A percentile compares a stretch with the other conserved stretches of the same genome.
phyloP scores from a whole-genome alignment of 2,888 invertebrate species.

The Drepana falcataria region DNA sequence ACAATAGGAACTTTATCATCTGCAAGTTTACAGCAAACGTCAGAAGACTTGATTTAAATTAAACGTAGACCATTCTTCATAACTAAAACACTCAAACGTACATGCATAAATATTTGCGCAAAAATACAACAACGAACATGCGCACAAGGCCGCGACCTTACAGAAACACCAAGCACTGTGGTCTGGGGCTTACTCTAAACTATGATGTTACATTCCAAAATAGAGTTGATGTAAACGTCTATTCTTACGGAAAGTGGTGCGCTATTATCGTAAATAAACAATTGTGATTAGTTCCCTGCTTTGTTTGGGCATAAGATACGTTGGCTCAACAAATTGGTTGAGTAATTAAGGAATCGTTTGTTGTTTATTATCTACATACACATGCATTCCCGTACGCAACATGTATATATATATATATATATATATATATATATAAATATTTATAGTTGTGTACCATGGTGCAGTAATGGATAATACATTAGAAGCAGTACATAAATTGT shows the following conservation, averaged over 20 bases:
- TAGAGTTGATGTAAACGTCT: conserved; percentile 1
- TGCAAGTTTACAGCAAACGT: too few species aligned
- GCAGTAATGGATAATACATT: too few species aligned
- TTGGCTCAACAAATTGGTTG: not conserved
- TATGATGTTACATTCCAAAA: not conserved
- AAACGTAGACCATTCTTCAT: not conserved
- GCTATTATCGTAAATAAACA: conserved; percentile 2
- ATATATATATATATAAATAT: too few species aligned
- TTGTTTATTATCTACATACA: not conserved
- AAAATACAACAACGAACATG: not conserved
- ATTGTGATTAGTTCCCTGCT: not conserved
- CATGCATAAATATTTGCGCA: not conserved
- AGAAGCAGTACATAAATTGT: too few species aligned
- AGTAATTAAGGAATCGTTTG: too few species aligned
- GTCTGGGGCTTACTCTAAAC: not conserved
- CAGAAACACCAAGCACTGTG: not conserved
- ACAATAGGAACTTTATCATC: too few species aligned
- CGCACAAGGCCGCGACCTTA: not conserved
- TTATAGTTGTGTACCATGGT: too few species aligned
- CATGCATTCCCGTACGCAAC: too few species aligned
- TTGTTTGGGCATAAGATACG: not conserved
- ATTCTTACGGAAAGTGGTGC: not conserved
- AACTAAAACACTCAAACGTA: not conserved
- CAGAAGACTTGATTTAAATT: too few species aligned
- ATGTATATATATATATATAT: too few species aligned